Base-by-base conservation (phyloP, 2,113 vertebrate genomes). In the Corythaixoides concolor region DNA sequence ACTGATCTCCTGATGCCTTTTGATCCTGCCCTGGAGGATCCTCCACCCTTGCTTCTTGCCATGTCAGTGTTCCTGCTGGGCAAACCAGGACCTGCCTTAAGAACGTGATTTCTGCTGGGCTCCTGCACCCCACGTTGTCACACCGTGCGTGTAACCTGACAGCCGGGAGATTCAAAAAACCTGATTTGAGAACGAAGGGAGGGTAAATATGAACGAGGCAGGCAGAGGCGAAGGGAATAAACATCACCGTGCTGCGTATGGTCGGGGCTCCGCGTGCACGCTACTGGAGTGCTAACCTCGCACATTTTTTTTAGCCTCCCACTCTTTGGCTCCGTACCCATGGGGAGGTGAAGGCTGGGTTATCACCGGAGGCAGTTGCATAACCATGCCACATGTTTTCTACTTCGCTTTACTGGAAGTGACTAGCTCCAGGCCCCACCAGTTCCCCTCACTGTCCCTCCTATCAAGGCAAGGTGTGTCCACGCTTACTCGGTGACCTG, bases 291-390 rank as follows among this genome's bases (percentile, higher is more conserved):
- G 76, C 80, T 91, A 70, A 55, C 24, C 68, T 78, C 7, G 64
- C 68, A 89, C n/a, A 90, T 88, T 76, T 87, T 85, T 92, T 94
- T 84, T 68, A 94, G 63, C 62, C 83, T 95, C 82, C 37, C 88
- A 55, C 60, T 59, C 74, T 70, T 73, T 94, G 92, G 43, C 85
- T 95, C 69, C 16, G 47, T 85, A 58, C 60, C 73, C 84, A 47
- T 0, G 1, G 69, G 30, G 92, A 91, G 64, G 87, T 67, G 66
- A 89, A 85, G 73, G 81, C 47, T 87, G 59, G 53, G 59, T 89
- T 92, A 85, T 78, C 82, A 77, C 62, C n/a, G 2, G 37, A 69
- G 68, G 45, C 55, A 70, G 55, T 75, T 91, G 85, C 88, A 52
- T 63, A 96, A 94, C 52, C 12, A 6, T 63, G 50, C 68, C 84